Evolutionary conservation across 2,797 vertebrate genomes (phyloP), one percentile per base, ranked within the genome.

Genomic region (Echiichthys vipera): DNA sequence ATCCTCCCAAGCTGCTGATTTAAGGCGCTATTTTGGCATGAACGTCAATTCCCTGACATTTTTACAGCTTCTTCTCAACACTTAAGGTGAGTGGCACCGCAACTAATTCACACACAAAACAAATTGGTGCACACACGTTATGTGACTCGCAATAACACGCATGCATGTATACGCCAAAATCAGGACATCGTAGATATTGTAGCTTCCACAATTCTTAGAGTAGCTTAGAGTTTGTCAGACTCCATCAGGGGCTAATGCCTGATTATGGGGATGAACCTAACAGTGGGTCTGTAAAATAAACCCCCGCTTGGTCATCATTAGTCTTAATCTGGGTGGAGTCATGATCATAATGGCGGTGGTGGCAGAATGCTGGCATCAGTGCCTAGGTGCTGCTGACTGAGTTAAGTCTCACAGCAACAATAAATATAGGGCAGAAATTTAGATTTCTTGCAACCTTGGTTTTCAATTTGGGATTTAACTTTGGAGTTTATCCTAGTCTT

Each of bases 181-280:
- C n/a, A n/a, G n/a, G n/a, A n/a, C n/a, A n/a, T n/a, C n/a, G n/a
- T n/a, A n/a, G n/a, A n/a, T n/a, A n/a, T n/a, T n/a, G n/a, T n/a
- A n/a, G n/a, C n/a, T n/a, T n/a, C n/a, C n/a, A n/a, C n/a, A n/a
- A n/a, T n/a, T n/a, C n/a, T n/a, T n/a, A 55, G 47, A 71, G 45
- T 36, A 65, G 71, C 85, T 81, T 74, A 65, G 24, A 71, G 53
- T 61, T 75, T 9, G 75, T 30, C 15, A 71, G 70, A 83, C 81
- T 84, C 22, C 59, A 56, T 24, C 36, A 36, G 29, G 30, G 34
- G 54, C 32, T 68, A 77, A 85, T 68, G 57, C 22, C 43, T 46
- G 61, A 84, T 82, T 85, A 82, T 43, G 47, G 27, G 30, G 71
- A 80, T 85, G 56, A 72, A 61, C 54, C 46, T 51, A 58, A 66